Evolutionary conservation across 2,888 invertebrate genomes (phyloP).

Genomic region (Unio pictorum): DNA sequence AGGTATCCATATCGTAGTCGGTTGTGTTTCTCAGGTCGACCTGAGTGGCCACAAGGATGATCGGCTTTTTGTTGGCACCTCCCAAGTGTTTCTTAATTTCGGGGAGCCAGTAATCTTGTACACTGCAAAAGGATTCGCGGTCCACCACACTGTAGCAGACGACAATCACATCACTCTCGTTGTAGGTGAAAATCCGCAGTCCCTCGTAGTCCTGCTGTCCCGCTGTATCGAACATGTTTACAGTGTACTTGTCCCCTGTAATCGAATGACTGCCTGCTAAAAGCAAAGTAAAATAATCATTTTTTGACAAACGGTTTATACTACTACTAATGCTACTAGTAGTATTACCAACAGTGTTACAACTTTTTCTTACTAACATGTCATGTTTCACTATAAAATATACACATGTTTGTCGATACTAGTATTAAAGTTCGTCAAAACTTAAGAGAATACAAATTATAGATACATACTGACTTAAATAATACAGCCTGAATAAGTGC

Average conservation of each 20-base stretch:
- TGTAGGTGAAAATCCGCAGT: constrained; percentile 52
- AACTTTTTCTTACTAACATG: no score
- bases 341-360: no score
- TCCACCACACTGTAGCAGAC: constrained; percentile 55
- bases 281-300: background rate
- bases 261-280: constrained; percentile 43
- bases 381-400: no score
- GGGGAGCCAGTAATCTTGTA: constrained; percentile 50
- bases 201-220: constrained; percentile 54
- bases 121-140: constrained; percentile 48
- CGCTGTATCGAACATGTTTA: constrained; percentile 56
- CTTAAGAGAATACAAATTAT: no score
- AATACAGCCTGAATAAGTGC: no score
- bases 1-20: constrained; percentile 11
- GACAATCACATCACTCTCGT: constrained; percentile 52
- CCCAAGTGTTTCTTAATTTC: constrained; percentile 46
- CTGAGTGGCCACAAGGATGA: constrained; percentile 55
- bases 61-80: constrained; percentile 29
- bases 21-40: constrained; percentile 32
- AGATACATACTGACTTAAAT: no score
- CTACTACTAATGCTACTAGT: no score
- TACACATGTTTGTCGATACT: no score
- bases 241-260: constrained; percentile 48
- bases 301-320: no score
- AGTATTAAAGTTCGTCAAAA: no score